These are phyloP conservation scores for Phortica okadai DNA, from an alignment of 2,888 invertebrate species.

Conservation along the genomic window DNA sequence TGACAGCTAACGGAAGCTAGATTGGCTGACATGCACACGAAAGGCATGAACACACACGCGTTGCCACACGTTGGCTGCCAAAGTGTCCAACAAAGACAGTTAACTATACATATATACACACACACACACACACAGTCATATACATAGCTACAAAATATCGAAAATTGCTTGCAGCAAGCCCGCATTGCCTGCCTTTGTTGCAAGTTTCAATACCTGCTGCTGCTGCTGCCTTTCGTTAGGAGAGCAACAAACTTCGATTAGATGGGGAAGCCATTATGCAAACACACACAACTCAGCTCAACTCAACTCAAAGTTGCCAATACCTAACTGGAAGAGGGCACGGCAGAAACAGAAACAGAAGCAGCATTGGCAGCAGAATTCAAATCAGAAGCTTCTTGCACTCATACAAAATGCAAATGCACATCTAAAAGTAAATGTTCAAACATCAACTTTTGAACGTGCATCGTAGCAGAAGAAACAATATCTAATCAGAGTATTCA, in stretches of 20 bases:
- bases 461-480: conserved; percentile 5
- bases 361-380: neutral
- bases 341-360: neutral
- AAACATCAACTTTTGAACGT: conserved; percentile 20
- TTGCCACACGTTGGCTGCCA: neutral
- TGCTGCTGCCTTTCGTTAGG: neutral
- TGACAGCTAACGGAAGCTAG: conserved; percentile 45
- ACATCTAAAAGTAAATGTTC: conserved; percentile 16
- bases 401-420: conserved; percentile 10
- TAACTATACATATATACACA: neutral
- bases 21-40: conserved; percentile 6
- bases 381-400: neutral
- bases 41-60: neutral
- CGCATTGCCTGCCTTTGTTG: conserved; percentile 49
- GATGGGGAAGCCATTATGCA: neutral
- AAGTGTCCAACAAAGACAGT: neutral
- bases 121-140: neutral
- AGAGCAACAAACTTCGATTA: neutral
- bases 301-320: neutral
- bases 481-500: conserved; percentile 32
- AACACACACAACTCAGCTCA: neutral
- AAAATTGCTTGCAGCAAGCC: conserved; percentile 12
- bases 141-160: neutral
- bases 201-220: conserved; percentile 38
- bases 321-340: neutral